Percentiles rank a stretch among this genome's conserved stretches.
These are phyloP conservation scores for Euleptes europaea DNA, from an alignment of 2,113 vertebrate species.

Conservation along the genomic window DNA sequence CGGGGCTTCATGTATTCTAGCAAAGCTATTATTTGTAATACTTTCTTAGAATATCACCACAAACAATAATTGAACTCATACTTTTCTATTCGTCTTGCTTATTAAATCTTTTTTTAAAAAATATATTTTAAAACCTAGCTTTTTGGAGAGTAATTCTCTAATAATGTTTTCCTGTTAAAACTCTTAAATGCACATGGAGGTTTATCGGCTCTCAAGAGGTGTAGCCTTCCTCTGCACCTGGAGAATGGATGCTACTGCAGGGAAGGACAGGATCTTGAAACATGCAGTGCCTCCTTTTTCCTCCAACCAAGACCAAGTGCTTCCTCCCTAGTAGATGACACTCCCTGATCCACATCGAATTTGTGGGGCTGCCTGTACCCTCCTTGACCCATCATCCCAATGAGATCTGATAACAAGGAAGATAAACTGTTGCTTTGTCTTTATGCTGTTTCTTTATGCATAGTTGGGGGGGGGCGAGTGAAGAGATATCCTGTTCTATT, in stretches of 20 bases:
- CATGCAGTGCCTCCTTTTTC: not conserved
- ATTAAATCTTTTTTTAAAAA: not conserved
- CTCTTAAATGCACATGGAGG: not conserved
- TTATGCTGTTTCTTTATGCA: not conserved
- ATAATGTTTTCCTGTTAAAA: not conserved
- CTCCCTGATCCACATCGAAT: not conserved
- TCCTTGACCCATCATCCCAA: not conserved
- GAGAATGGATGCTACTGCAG: not conserved
- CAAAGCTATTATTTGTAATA: not conserved
- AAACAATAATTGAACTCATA: not conserved
- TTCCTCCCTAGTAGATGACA: not conserved
- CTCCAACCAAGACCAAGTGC: not conserved
- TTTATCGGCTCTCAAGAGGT: not conserved
- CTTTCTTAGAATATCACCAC: not conserved
- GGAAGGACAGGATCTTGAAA: not conserved
- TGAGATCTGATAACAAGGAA: not conserved
- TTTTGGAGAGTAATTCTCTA: not conserved
- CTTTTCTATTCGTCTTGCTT: not conserved
- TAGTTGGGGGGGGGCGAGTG: not conserved
- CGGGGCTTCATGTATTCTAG: not conserved
- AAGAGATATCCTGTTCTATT: too few species aligned
- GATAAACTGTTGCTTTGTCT: not conserved
- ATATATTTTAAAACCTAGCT: not conserved
- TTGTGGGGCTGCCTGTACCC: not conserved
- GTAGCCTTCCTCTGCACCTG: not conserved